Evolutionary conservation across 1,140 invertebrate genomes (phyloP).

Genomic region (Drosophila sechellia): DNA sequence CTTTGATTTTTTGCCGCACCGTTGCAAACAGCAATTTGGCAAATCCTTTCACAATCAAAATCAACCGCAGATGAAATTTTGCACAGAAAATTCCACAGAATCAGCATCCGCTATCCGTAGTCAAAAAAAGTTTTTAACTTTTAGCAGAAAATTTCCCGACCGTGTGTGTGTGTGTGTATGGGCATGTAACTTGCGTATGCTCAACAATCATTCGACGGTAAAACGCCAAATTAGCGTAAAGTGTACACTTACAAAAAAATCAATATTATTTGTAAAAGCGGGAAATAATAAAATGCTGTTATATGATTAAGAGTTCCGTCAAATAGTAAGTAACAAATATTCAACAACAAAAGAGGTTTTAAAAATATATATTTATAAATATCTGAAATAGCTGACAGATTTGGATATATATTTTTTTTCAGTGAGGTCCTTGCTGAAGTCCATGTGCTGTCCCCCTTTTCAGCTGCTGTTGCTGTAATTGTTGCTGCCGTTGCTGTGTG

Average conservation of each 20-base stretch:
- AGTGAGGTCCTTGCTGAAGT: constrained; percentile 27
- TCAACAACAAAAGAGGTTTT: no score
- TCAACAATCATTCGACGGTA: constrained; percentile 74
- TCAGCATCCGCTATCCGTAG: constrained; percentile 44
- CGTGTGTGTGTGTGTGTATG: constrained; percentile 7
- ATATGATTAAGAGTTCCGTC: no score
- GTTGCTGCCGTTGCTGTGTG: constrained; percentile 55
- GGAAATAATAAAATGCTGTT: no score
- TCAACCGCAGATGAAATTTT: constrained; percentile 84
- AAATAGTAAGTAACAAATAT: no score
- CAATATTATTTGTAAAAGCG: no score
- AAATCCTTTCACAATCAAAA: constrained; percentile 84
- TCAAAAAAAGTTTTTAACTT: constrained; percentile 37
- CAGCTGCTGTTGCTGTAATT: constrained; percentile 20
- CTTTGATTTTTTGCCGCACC: constrained; percentile 82
- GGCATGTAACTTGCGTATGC: constrained; percentile 36
- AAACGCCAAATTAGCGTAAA: constrained; percentile 79
- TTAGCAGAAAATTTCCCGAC: constrained; percentile 25
- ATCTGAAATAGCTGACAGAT: no score
- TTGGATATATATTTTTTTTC: background rate
- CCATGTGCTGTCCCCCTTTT: constrained; percentile 36
- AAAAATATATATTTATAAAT: no score
- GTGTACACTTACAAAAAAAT: constrained; percentile 34
- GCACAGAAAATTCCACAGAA: constrained; percentile 65
- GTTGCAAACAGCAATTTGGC: constrained; percentile 82